Base-by-base conservation (phyloP, 2,888 invertebrate species). In the Leptinotarsa rubiginosa region DNA sequence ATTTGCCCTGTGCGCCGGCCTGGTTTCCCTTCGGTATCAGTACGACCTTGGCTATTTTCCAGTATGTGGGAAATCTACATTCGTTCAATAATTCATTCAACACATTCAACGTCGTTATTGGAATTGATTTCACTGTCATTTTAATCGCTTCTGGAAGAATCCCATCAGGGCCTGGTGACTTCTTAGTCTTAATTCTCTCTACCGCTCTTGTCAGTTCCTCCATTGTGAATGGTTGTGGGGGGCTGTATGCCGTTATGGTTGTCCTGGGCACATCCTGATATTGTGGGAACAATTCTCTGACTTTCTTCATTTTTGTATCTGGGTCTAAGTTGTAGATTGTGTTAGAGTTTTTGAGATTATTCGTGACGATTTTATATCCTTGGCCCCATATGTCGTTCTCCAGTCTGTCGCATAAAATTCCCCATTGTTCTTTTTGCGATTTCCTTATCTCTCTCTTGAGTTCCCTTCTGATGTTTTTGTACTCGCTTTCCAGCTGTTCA, bases 1-100 rank as follows among this genome's bases (percentile, higher is more conserved):
- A 70, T 41, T 56, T 65, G 22, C 13, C 54, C 13, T 5, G 1
- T 15, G 15, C 65, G 4, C 22, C 31, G 2, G 25, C 41, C 47
- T 47, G 47, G 47, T 3, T 65, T 47, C 59, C 65, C 56, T 77
- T 77, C 15, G 65, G 66, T 15, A 77, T 64, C 22, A 77, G 69
- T 18, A 77, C 70, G 3, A 77, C 64, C 15, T 68, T 64, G 18
- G 75, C 73, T 13, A 15, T 56, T 65, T 77, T 77, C 74, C 77
- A 77, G 18, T 47, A 47, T 5, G 31, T 54, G n/a, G 76, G 75
- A 50, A 76, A 76, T 41, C 31, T 41, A 15, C 69, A 10, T 4
- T 50, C 41, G 47, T n/a, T 47, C 16, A 77, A 56, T 16, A 31
- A 31, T 5, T 50, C 52, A 41, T 72, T 72, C 16, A 54, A 20